Percentiles rank a stretch among this genome's conserved stretches.
Conservation (phyloP, 2,113 vertebrate genomes). For the Jaculus jaculus region DNA sequence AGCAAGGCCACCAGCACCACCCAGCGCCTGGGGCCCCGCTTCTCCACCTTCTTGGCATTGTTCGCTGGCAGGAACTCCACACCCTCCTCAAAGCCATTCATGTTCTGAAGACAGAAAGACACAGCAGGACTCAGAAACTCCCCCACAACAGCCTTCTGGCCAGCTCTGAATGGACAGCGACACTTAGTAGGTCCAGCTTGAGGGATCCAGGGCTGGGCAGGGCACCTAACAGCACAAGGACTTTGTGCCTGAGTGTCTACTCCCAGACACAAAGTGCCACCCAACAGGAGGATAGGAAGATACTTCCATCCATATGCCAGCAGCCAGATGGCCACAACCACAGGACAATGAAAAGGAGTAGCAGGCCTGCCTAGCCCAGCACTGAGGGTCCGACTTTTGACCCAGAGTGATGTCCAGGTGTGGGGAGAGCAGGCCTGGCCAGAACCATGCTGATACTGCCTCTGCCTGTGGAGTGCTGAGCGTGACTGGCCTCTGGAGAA, state of each 20-base stretch:
- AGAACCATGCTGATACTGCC: accelerated
- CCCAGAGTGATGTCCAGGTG: not conserved
- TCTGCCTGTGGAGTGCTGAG: not conserved
- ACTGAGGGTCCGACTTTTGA: not conserved
- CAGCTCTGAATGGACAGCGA: not conserved
- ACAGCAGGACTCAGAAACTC: not conserved
- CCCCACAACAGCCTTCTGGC: not conserved
- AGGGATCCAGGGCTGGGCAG: not conserved
- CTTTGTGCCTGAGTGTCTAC: not conserved
- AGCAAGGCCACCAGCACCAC: constrained; percentile 54
- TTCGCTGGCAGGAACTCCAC: constrained; percentile 88
- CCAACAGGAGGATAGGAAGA: not conserved
- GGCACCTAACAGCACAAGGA: not conserved
- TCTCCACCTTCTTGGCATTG: constrained; percentile 87
- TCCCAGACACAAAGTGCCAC: not conserved
- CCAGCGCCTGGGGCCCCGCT: constrained; percentile 75
- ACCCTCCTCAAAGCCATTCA: constrained; percentile 85
- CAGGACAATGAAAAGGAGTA: not conserved
- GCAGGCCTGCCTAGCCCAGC: not conserved
- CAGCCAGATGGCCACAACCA: accelerated
- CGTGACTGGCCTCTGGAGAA: not conserved
- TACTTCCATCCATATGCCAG: not conserved
- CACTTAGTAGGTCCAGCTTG: not conserved
- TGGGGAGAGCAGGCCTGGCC: not conserved
- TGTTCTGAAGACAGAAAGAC: constrained; percentile 73